These are phyloP conservation scores for Motacilla alba DNA, from an alignment of 2,113 vertebrate genomes.

Conservation along the genomic window DNA sequence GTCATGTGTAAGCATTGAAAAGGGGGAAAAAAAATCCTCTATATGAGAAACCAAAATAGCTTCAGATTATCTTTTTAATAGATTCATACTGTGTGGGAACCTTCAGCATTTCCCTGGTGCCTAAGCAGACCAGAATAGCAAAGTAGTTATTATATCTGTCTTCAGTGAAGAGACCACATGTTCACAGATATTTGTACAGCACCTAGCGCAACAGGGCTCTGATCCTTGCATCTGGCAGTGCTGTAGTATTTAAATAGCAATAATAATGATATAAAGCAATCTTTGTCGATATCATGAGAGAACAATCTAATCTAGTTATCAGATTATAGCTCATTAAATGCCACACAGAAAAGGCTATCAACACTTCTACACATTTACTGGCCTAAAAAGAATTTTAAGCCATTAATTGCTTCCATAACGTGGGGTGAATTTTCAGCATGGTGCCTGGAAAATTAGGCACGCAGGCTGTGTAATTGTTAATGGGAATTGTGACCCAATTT, in stretches of 20 bases:
- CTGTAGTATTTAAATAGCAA: slow-evolving; percentile 55
- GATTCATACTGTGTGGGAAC: slow-evolving; percentile 73
- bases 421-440: slow-evolving; percentile 67
- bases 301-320: slow-evolving; percentile 65
- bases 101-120: slow-evolving; percentile 70
- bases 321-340: slow-evolving; percentile 63
- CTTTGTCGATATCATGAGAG: slow-evolving; percentile 54
- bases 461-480: slow-evolving; percentile 68
- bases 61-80: slow-evolving; percentile 74
- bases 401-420: slow-evolving; percentile 68
- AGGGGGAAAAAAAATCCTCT: slow-evolving; percentile 2
- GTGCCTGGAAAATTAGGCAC: slow-evolving; percentile 69
- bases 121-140: slow-evolving; percentile 70
- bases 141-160: slow-evolving; percentile 71
- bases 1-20: slow-evolving; percentile 66
- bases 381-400: slow-evolving; percentile 68
- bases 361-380: slow-evolving; percentile 61
- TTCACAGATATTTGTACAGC: slow-evolving; percentile 57
- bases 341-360: slow-evolving; percentile 64
- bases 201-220: slow-evolving; percentile 56
- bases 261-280: slow-evolving; percentile 52
- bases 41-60: slow-evolving; percentile 70
- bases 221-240: slow-evolving; percentile 50
- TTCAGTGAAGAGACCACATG: slow-evolving; percentile 60
- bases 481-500: slow-evolving; percentile 70